Evolutionary conservation across 2,113 vertebrate species (phyloP).

Genomic region (Ursus arctos): DNA sequence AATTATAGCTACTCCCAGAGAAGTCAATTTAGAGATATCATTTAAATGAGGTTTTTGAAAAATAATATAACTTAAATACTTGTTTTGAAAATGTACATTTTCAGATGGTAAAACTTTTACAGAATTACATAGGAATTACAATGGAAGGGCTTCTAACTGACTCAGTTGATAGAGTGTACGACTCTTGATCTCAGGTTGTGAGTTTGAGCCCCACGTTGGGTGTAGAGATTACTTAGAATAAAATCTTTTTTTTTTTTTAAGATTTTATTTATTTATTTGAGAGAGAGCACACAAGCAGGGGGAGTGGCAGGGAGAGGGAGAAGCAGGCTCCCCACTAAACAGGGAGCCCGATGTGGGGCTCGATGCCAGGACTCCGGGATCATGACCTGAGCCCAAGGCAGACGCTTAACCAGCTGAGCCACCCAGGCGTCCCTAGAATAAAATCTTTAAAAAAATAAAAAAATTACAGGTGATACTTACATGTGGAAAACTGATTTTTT

Average conservation of each 20-base stretch:
- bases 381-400: too few relatives aligned
- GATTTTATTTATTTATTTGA: too few relatives aligned
- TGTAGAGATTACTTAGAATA: background rate
- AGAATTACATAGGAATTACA: constrained; percentile 18
- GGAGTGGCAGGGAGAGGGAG: too few relatives aligned
- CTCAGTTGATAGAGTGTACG: background rate
- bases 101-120: background rate
- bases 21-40: constrained; percentile 49
- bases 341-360: too few relatives aligned
- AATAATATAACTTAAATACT: constrained; percentile 40
- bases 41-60: constrained; percentile 29
- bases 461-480: background rate
- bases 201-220: background rate
- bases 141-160: background rate
- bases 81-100: constrained; percentile 52
- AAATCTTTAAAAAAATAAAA: background rate
- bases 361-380: too few relatives aligned
- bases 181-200: background rate
- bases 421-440: background rate
- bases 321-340: too few relatives aligned
- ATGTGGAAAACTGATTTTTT: constrained; percentile 7
- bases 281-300: too few relatives aligned
- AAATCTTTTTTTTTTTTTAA: background rate
- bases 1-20: constrained; percentile 46
- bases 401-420: too few relatives aligned